Conservation (phyloP, 2,113 vertebrate species). For the Cyprinodon tularosa region DNA sequence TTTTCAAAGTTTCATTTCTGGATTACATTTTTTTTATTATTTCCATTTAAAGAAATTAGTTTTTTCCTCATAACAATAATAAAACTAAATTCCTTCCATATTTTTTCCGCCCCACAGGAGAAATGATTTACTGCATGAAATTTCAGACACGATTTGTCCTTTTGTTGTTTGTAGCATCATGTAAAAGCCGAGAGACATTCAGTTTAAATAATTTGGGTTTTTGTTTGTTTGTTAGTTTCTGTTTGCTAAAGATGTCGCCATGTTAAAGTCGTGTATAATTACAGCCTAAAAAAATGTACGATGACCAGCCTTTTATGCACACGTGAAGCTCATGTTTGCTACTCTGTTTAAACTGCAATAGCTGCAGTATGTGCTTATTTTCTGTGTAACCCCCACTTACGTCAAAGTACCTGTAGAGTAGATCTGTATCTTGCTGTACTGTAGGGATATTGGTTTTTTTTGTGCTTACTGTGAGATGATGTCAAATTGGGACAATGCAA, state of each 20-base stretch:
- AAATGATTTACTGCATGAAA: conserved; percentile 44
- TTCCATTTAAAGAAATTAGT: too few species aligned
- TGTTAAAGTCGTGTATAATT: conserved; percentile 29
- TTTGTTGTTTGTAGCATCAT: conserved; percentile 11
- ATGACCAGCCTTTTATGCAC: conserved; percentile 60
- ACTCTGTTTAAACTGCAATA: conserved; percentile 52
- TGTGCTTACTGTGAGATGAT: conserved; percentile 70
- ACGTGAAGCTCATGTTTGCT: conserved; percentile 56
- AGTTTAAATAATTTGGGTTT: conserved; percentile 40
- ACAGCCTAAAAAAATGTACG: conserved; percentile 51
- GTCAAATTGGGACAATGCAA: conserved; percentile 72
- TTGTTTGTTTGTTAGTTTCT: conserved; percentile 12
- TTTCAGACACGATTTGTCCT: conserved; percentile 13
- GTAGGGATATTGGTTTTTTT: conserved; percentile 55
- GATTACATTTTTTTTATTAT: too few species aligned
- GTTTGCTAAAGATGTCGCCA: conserved; percentile 52
- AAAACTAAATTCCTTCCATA: too few species aligned
- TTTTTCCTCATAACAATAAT: too few species aligned
- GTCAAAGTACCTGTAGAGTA: conserved; percentile 52
- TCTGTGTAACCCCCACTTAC: conserved; percentile 48
- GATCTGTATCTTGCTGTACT: conserved; percentile 64
- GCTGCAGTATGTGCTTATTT: conserved; percentile 53
- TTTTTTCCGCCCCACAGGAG: too few species aligned
- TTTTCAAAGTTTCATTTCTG: too few species aligned
- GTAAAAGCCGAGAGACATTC: conserved; percentile 22